Evolutionary conservation across 30 jellyfish, hydroid and myxozoan species (phyloP).

Genomic region (Cassiopea xamachana): DNA sequence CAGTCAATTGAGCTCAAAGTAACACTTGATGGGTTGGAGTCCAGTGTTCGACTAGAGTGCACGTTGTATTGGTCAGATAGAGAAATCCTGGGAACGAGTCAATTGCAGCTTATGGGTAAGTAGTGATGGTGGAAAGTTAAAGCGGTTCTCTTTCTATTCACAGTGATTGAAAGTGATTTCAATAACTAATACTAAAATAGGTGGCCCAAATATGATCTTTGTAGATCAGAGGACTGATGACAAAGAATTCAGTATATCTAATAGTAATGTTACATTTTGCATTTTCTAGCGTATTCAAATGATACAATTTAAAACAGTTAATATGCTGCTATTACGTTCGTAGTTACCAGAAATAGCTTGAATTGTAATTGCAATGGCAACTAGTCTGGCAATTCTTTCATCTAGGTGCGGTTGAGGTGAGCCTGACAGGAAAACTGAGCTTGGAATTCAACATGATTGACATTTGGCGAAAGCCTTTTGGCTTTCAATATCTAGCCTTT

Average conservation of each 20-base stretch:
- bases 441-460: constrained; percentile 75
- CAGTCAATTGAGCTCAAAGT: constrained; percentile 29
- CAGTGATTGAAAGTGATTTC: too few species aligned
- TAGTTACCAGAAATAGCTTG: too few species aligned
- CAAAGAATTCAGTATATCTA: too few species aligned
- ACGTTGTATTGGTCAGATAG: constrained; percentile 37
- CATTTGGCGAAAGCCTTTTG: constrained; percentile 73
- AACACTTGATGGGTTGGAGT: constrained; percentile 47
- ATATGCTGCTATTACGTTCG: too few species aligned
- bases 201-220: too few species aligned
- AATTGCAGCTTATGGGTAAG: constrained; percentile 54
- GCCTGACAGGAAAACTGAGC: constrained; percentile 71
- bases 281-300: too few species aligned
- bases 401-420: constrained; percentile 67
- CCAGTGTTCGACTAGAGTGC: constrained; percentile 48
- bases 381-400: neutral
- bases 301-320: too few species aligned
- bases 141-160: neutral
- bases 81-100: constrained; percentile 38
- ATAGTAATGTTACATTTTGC: too few species aligned
- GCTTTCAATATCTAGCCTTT: constrained; percentile 73
- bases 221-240: too few species aligned
- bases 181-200: too few species aligned
- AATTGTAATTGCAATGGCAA: too few species aligned
- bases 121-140: neutral